Evolutionary conservation across 2,113 vertebrate genomes (phyloP).

Genomic region (Rhipidura dahli): DNA sequence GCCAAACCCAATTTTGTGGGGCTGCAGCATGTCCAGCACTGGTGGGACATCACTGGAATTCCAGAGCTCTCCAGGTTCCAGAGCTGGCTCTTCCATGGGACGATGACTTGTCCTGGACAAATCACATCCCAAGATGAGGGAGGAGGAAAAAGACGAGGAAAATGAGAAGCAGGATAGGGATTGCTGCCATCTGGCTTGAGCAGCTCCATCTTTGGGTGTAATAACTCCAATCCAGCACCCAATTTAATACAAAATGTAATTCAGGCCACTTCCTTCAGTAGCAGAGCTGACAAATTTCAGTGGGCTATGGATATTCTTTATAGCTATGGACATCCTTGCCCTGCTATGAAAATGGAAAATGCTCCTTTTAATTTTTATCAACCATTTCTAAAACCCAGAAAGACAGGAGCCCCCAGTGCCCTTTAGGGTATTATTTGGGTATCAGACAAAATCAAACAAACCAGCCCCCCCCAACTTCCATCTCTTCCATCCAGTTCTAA

Average conservation of each 20-base stretch:
- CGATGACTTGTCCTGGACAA: neutral
- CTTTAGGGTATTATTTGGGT: neutral
- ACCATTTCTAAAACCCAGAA: neutral
- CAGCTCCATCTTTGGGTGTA: neutral
- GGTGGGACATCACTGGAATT: neutral
- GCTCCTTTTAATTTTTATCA: neutral
- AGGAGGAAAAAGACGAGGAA: neutral
- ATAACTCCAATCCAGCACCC: neutral
- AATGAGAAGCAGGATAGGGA: neutral
- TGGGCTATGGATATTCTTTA: neutral
- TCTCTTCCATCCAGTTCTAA: neutral
- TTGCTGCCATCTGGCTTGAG: neutral
- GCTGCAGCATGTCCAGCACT: neutral
- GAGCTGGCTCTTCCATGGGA: neutral
- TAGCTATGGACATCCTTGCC: neutral
- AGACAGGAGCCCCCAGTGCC: neutral
- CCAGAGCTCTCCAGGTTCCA: neutral
- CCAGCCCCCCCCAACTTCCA: neutral
- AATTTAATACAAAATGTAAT: neutral
- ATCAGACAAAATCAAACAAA: neutral
- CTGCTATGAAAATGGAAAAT: neutral
- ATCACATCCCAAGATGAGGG: neutral
- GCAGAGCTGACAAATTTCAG: neutral
- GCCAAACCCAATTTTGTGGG: rapidly evolving
- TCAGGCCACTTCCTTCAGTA: neutral